A percentile compares a stretch with the other conserved stretches of the same genome.
These are phyloP conservation scores for Ciconia stormi DNA, from an alignment of 2,113 vertebrate species.

Conservation along the genomic window DNA sequence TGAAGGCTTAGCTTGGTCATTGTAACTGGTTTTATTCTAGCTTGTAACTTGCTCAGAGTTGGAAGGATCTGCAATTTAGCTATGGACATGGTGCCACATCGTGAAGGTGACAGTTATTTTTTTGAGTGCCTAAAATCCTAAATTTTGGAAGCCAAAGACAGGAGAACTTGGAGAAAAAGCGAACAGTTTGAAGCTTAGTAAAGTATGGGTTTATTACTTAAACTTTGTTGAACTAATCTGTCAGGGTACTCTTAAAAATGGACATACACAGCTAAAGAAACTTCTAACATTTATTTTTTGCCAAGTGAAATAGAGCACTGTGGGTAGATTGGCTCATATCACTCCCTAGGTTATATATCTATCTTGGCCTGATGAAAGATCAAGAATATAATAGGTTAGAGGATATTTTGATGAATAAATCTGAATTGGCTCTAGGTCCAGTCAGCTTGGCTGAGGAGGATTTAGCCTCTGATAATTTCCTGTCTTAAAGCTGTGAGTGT, in stretches of 20 bases:
- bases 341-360: not conserved
- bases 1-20: not conserved
- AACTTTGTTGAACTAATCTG: not conserved
- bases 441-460: not conserved
- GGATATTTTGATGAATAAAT: not conserved
- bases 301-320: not conserved
- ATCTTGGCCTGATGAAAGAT: not conserved
- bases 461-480: not conserved
- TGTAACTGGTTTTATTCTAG: not conserved
- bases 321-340: not conserved
- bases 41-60: not conserved
- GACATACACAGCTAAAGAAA: not conserved
- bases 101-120: not conserved
- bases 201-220: not conserved
- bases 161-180: not conserved
- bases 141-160: not conserved
- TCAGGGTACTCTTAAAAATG: not conserved
- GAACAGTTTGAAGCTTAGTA: not conserved
- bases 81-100: not conserved
- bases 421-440: not conserved
- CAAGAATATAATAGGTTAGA: not conserved
- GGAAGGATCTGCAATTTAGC: not conserved
- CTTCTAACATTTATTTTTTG: not conserved
- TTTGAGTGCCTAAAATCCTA: not conserved
- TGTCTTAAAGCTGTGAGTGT: not conserved